phyloP scores from a whole-genome alignment of 2,113 vertebrate species.

The Nesogale talazaci region DNA sequence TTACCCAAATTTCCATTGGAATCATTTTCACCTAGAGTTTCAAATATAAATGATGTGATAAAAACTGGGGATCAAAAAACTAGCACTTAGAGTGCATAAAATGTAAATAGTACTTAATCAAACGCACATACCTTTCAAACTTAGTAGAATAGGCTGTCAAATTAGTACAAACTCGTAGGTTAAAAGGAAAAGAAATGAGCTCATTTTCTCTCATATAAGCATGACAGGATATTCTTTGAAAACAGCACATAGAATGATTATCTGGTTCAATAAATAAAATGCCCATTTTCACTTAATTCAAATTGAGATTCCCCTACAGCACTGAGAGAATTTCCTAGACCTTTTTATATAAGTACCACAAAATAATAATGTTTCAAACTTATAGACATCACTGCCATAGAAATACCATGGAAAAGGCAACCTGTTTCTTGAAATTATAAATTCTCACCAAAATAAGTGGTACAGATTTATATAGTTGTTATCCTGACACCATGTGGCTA shows the following conservation, averaged over 20 bases:
- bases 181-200: background rate
- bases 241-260: background rate
- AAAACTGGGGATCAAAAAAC: background rate
- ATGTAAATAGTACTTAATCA: background rate
- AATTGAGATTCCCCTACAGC: background rate
- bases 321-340: constrained; percentile 8
- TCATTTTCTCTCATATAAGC: background rate
- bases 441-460: constrained; percentile 33
- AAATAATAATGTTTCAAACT: background rate
- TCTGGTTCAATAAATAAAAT: background rate
- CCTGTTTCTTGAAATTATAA: constrained; percentile 23
- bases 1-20: background rate
- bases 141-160: background rate
- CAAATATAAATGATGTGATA: background rate
- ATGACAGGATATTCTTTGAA: constrained; percentile 1
- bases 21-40: constrained; percentile 9
- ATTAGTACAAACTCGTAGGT: constrained; percentile 1
- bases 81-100: background rate
- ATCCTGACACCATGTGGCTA: constrained; percentile 18
- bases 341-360: background rate
- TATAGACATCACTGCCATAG: background rate
- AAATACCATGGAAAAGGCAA: constrained; percentile 11
- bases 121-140: constrained; percentile 45
- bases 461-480: constrained; percentile 16
- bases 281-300: background rate